These are phyloP conservation scores for Aurelia sp. DNA, from an alignment of 30 jellyfish, hydroid and myxozoan genomes.

Conservation along the genomic window DNA sequence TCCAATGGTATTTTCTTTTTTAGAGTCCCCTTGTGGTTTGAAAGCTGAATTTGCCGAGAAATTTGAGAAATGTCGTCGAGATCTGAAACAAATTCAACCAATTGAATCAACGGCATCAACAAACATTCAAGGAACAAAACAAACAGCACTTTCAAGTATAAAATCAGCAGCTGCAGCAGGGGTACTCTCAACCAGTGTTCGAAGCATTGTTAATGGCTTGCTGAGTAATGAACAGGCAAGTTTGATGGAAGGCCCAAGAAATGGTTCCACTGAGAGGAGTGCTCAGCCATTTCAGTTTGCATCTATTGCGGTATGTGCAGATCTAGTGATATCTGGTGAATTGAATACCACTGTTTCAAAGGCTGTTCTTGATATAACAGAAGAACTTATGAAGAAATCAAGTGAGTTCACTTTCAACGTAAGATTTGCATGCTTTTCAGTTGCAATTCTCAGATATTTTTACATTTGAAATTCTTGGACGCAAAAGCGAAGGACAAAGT, in stretches of 20 bases:
- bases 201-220: conserved; percentile 42
- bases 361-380: conserved; percentile 48
- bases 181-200: conserved; percentile 68
- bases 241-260: neutral
- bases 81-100: conserved; percentile 56
- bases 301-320: conserved; percentile 57
- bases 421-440: too few species aligned
- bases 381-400: conserved; percentile 25
- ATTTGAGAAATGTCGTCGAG: conserved; percentile 11
- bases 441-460: too few species aligned
- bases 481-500: too few species aligned
- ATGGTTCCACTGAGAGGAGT: conserved; percentile 2
- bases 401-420: conserved; percentile 28
- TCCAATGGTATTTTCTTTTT: too few species aligned
- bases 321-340: conserved; percentile 66
- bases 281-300: conserved; percentile 5
- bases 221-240: conserved; percentile 65
- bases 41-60: conserved; percentile 80
- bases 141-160: conserved; percentile 72
- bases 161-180: conserved; percentile 98
- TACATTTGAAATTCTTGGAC: too few species aligned
- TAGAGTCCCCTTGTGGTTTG: conserved; percentile 42
- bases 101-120: conserved; percentile 32
- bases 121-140: neutral
- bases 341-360: conserved; percentile 55